Base-by-base conservation (phyloP, 2,113 vertebrate genomes). In the Laticauda laticaudata region DNA sequence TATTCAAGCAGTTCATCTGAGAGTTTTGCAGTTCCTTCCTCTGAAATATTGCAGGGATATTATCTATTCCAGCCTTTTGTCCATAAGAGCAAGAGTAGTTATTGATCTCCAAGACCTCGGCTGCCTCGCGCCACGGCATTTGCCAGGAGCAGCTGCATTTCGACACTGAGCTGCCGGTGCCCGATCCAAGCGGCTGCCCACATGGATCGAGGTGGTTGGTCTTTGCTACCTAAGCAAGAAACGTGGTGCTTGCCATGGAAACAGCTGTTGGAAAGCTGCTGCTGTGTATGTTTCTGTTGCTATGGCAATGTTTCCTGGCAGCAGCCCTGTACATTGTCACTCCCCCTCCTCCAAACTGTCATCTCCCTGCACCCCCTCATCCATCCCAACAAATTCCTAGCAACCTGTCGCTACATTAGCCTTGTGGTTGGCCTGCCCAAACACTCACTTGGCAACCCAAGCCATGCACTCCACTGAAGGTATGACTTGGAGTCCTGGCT, bases 291-390 rank as follows among this genome's bases (percentile, higher is more conserved):
- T 86, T 92, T 94, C 91, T 90, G 93, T 94, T 86, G 93, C 93
- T 39, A 92, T 90, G 88, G 75, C 34, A 91, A 92, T 45, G 24
- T 45, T 89, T 92, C 91, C 93, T 93, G 93, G 93, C 93, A 94
- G 88, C 45, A 24, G 92, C 34, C 90, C 88, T 89, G 92, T 51
- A 89, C 48, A 53, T 87, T 92, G 91, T 94, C 93, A 93, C 90
- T 93, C 93, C 93, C 92, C 88, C 92, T 92, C 93, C 93, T 89
- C 93, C 90, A 34, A 92, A 89, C 93, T 94, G 93, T 92, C 91
- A 94, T 89, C 91, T 92, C 75, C 56, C 57, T 34, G 86, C 88
- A 93, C 89, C 88, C 91, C 89, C 93, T 39, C 56, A 39, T 59
- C 93, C 93, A 90, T 85, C 92, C 88, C 51, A 18, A 26, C 88